Percentiles rank a stretch among this genome's conserved stretches.
phyloP scores from a whole-genome alignment of 2,113 vertebrate species.

The Bubo blakistoni region DNA sequence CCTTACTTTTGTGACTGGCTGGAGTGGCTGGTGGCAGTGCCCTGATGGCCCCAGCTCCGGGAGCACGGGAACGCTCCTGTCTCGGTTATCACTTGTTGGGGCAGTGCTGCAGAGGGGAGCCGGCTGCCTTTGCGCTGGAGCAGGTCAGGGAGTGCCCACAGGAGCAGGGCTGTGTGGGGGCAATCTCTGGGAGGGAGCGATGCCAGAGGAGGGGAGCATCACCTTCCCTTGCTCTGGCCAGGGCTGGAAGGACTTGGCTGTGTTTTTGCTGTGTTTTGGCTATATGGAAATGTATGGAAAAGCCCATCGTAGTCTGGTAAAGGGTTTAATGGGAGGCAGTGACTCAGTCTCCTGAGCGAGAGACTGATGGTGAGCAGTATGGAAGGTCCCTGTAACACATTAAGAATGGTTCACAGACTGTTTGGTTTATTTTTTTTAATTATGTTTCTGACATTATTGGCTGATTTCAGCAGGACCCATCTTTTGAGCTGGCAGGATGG shows the following conservation, averaged over 20 bases:
- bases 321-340: not conserved
- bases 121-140: not conserved
- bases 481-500: not conserved
- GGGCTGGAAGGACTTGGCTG: not conserved
- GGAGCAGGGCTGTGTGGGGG: not conserved
- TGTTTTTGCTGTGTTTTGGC: not conserved
- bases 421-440: not conserved
- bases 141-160: not conserved
- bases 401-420: not conserved
- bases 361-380: not conserved
- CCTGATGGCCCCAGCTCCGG: not conserved
- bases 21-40: not conserved
- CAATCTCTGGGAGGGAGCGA: rapidly evolving
- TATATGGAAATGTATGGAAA: not conserved
- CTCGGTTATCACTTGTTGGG: not conserved
- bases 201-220: rapidly evolving
- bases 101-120: not conserved
- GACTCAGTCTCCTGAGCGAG: not conserved
- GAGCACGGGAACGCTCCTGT: not conserved
- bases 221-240: not conserved
- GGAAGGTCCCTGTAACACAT: not conserved
- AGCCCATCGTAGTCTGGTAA: not conserved
- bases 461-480: not conserved
- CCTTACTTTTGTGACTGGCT: not conserved
- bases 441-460: not conserved